A percentile compares a stretch with the other conserved stretches of the same genome.
Evolutionary conservation across 37 sponge, comb jelly and placozoan genomes (phyloP).

Genomic region (Dysidea cf. avara): DNA sequence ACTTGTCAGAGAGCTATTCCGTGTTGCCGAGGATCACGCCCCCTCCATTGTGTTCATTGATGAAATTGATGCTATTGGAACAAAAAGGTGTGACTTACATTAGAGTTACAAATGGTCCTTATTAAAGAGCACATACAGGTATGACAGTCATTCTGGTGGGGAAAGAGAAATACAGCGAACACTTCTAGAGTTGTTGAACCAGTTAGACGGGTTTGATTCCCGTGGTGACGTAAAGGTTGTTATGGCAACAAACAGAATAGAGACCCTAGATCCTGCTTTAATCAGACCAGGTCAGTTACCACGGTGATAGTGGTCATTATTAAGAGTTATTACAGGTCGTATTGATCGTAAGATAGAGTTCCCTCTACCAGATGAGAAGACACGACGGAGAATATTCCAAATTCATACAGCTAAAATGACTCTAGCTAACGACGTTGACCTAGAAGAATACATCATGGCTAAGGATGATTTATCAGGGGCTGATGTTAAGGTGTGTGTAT

Average conservation of each 20-base stretch:
- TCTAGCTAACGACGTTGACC: conserved; percentile 83
- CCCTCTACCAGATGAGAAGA: conserved; percentile 98
- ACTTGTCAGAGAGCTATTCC: conserved; percentile 94
- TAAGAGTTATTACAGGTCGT: conserved; percentile 64
- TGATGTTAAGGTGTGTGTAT: conserved; percentile 84
- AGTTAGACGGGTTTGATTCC: conserved; percentile 99
- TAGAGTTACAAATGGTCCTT: no score
- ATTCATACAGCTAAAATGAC: conserved; percentile 98
- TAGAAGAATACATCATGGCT: conserved; percentile 95
- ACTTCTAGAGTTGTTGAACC: conserved; percentile 96
- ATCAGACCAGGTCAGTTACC: conserved; percentile 88
- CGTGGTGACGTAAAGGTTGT: conserved; percentile 97
- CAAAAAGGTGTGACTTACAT: conserved; percentile 64
- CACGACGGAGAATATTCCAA: conserved; percentile 88
- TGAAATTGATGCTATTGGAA: conserved; percentile 98
- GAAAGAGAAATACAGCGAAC: conserved; percentile 98
- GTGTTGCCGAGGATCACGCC: conserved; percentile 99
- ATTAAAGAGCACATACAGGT: conserved; percentile 40
- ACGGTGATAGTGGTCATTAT: background rate
- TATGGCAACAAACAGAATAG: conserved; percentile 99
- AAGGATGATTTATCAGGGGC: conserved; percentile 99
- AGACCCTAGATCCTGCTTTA: conserved; percentile 97
- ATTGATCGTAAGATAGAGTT: conserved; percentile 99
- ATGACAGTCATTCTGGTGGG: conserved; percentile 95
- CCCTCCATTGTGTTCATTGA: conserved; percentile 99